Evolutionary conservation across 2,888 invertebrate species (phyloP).

Genomic region (Blastobasis adustella): DNA sequence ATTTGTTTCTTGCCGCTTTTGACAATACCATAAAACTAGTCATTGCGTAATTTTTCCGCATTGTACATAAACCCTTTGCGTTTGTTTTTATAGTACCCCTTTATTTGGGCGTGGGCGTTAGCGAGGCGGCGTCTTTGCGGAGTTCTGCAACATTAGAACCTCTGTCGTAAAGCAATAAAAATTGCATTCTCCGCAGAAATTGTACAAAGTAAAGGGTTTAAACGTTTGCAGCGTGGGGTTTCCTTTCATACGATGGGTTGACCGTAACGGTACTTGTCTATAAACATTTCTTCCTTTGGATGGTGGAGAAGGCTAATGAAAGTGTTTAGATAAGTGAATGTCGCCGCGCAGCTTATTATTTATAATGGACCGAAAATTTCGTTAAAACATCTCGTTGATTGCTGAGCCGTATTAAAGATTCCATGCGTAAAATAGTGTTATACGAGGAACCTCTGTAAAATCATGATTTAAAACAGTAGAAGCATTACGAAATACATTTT

Average conservation of each 20-base stretch:
- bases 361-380: constrained; percentile 23
- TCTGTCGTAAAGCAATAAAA: constrained; percentile 65
- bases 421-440: no score
- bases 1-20: constrained; percentile 38
- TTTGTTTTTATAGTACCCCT: constrained; percentile 67
- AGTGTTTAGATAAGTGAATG: constrained; percentile 44
- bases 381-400: no score
- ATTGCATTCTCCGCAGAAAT: constrained; percentile 67
- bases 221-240: constrained; percentile 41
- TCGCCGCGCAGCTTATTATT: constrained; percentile 33
- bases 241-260: constrained; percentile 45
- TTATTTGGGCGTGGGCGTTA: constrained; percentile 39
- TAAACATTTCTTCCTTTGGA: constrained; percentile 41
- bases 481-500: no score
- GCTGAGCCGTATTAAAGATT: no score
- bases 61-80: constrained; percentile 70
- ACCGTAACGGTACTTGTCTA: constrained; percentile 57
- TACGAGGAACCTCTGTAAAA: no score
- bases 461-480: no score
- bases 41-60: constrained; percentile 72
- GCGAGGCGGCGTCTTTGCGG: constrained; percentile 60
- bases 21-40: constrained; percentile 49
- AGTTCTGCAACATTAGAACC: constrained; percentile 57
- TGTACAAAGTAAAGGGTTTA: constrained; percentile 61
- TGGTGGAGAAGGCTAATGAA: constrained; percentile 36